Conservation (phyloP, 2,888 invertebrate species). For the Bombylius major region DNA sequence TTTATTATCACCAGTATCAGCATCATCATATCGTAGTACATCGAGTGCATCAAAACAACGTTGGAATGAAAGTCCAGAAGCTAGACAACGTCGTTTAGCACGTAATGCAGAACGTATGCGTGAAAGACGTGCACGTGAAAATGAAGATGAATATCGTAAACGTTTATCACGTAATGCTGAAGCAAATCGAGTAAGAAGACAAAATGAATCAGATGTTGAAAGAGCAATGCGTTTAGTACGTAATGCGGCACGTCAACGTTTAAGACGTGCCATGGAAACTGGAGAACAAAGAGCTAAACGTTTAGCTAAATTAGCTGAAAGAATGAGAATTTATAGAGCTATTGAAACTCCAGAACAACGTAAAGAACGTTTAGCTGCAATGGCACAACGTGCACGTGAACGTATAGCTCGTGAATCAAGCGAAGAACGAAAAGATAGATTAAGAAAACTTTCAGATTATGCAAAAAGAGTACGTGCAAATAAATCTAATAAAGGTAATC, state of each 20-base stretch:
- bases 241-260: conserved; percentile 34
- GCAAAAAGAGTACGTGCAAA: conserved; percentile 38
- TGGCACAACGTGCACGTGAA: conserved; percentile 34
- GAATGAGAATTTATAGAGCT: conserved; percentile 34
- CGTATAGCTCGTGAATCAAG: conserved; percentile 31
- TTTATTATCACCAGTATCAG: conserved; percentile 8
- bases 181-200: conserved; percentile 33
- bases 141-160: conserved; percentile 34
- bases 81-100: conserved; percentile 33
- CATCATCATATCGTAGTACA: conserved; percentile 15
- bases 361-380: conserved; percentile 32
- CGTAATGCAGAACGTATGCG: conserved; percentile 38
- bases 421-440: conserved; percentile 35
- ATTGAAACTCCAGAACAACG: conserved; percentile 35
- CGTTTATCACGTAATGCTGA: conserved; percentile 34
- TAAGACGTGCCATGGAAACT: conserved; percentile 36
- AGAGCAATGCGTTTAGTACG: conserved; percentile 35
- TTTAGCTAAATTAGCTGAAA: conserved; percentile 30
- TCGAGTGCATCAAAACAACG: conserved; percentile 22
- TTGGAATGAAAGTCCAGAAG: conserved; percentile 38
- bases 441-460: conserved; percentile 37
- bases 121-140: conserved; percentile 34
- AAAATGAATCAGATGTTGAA: conserved; percentile 34
- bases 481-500: conserved; percentile 26
- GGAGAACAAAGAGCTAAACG: conserved; percentile 32